Evolutionary conservation across 2,888 invertebrate genomes (phyloP), one percentile per base, ranked within the genome.

Genomic region (Amphipyra tragopoginis): DNA sequence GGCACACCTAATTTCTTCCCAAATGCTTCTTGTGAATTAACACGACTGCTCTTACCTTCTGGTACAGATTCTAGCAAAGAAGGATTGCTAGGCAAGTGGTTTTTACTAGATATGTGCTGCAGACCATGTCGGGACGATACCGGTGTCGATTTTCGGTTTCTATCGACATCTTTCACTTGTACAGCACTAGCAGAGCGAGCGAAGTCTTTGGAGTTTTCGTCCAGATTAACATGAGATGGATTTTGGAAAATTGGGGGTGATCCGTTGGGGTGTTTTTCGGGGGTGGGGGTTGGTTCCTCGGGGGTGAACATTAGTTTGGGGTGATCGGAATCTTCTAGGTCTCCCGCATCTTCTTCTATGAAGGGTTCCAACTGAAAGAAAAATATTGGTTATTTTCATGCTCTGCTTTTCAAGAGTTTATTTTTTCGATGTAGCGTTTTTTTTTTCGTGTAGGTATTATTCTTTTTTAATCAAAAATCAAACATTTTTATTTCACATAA

Each of bases 111-210:
- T 88, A 89, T 97, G 95, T 79, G 96, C 91, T 92, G 97, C 89
- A 80, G 95, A 80, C 82, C 96, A 92, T 83, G 90, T 65, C 85
- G 87, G 0, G 93, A 91, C 0, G 87, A 76, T 0, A 80, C 87
- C 0, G 92, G 89, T 0, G 93, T 90, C 1, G 90, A 84, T 85
- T 93, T 91, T 82, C 95, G 74, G 38, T 81, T 75, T 82, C 95
- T 69, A 8, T 86, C 82, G 74, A 84, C 69, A 64, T 86, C 84
- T 79, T 82, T 75, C 1, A 97, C 95, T 33, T 96, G 96, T 0
- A 96, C 97, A 29, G 97, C 97, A 51, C 97, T 97, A 10, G 96
- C 97, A 63, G 97, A 97, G 65, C 97, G 87, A 0, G 95, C 95
- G 83, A 97, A 96, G 55, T 88, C 82, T 4, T 81, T 85, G 0